Evolutionary conservation across 2,113 vertebrate genomes (phyloP).

Genomic region (Petaurus breviceps): DNA sequence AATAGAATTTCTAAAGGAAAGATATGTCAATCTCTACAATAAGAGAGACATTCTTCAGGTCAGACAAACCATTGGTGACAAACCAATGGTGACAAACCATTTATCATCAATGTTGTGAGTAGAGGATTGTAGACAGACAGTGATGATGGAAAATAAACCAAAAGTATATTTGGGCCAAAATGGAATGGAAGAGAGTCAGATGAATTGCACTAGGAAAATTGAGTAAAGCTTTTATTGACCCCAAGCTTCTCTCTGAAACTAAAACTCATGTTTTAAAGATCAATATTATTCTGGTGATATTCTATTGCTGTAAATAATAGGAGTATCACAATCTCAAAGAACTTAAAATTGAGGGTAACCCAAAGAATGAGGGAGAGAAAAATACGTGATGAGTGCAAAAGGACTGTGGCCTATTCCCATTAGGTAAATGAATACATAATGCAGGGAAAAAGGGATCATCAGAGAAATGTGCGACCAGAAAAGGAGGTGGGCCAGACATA

Average conservation of each 20-base stretch:
- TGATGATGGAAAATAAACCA: no score
- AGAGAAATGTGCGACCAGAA: background rate
- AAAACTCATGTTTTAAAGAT: background rate
- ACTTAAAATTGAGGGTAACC: background rate
- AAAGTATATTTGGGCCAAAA: no score
- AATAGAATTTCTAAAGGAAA: background rate
- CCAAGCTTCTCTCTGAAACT: background rate
- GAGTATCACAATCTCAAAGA: background rate
- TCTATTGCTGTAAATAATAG: background rate
- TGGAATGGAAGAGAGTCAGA: no score
- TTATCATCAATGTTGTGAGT: background rate
- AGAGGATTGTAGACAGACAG: no score
- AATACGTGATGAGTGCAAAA: background rate
- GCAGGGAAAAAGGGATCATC: background rate
- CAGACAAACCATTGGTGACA: background rate
- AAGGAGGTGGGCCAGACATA: background rate
- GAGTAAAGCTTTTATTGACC: background rate
- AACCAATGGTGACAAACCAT: background rate
- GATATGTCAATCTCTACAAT: background rate
- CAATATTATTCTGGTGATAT: background rate
- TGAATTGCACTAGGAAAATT: background rate
- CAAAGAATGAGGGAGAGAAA: background rate
- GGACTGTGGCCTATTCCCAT: background rate
- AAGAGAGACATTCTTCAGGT: background rate
- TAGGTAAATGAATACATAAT: background rate